Conservation (phyloP, 2,888 invertebrate genomes). For the Chalcis sispes region DNA sequence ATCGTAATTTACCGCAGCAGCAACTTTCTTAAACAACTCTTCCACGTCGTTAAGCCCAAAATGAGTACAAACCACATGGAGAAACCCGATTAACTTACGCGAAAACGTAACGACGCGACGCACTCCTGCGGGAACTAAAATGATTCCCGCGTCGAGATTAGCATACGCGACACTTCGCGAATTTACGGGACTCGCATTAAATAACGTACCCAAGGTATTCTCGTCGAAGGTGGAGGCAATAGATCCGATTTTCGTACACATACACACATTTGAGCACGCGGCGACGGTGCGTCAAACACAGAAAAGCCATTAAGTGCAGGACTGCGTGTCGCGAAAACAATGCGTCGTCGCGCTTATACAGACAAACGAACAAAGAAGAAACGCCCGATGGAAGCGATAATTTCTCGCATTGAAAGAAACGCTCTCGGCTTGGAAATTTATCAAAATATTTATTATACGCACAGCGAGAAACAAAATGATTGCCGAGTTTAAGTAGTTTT, state of each 20-base stretch:
- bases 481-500: too few relatives aligned
- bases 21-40: neutral
- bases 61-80: too few relatives aligned
- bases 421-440: too few relatives aligned
- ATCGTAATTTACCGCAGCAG: too few relatives aligned
- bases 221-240: slow-evolving; percentile 8
- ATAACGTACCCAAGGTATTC: neutral
- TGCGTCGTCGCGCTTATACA: neutral
- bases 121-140: slow-evolving; percentile 15
- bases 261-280: slow-evolving; percentile 9
- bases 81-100: neutral
- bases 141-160: slow-evolving; percentile 41
- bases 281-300: slow-evolving; percentile 48
- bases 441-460: too few relatives aligned
- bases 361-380: neutral
- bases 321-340: slow-evolving; percentile 42
- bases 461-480: too few relatives aligned
- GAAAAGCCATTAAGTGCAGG: slow-evolving; percentile 66
- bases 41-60: too few relatives aligned
- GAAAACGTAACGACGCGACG: neutral
- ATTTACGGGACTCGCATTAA: neutral
- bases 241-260: slow-evolving; percentile 19
- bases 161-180: slow-evolving; percentile 20
- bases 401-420: too few relatives aligned
- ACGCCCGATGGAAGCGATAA: neutral